Conservation (phyloP, 2,888 invertebrate genomes). For the Ophraella communa region DNA sequence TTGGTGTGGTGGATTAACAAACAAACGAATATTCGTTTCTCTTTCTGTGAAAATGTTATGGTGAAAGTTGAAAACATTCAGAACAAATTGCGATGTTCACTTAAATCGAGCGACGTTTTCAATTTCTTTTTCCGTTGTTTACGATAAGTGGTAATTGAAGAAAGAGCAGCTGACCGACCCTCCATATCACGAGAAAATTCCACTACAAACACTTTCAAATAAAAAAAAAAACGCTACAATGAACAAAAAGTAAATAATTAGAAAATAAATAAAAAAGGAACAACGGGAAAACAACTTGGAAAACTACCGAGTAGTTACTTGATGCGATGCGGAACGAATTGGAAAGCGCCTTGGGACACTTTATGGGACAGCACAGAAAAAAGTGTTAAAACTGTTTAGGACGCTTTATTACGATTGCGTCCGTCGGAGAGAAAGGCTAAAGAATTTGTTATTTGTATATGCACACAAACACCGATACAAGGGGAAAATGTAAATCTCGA, state of each 20-base stretch:
- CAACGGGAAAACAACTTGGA: constrained; percentile 24
- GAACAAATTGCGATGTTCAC: too few species aligned
- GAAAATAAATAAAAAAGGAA: too few species aligned
- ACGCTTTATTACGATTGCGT: constrained; percentile 26
- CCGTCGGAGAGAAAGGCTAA: constrained; percentile 13
- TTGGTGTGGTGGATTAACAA: too few species aligned
- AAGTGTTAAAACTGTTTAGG: constrained; percentile 18
- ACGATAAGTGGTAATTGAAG: neutral
- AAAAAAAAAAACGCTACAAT: constrained; percentile 15
- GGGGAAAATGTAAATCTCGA: neutral
- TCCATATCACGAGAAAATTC: neutral
- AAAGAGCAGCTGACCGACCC: neutral
- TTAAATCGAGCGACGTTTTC: neutral
- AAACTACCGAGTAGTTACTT: constrained; percentile 28
- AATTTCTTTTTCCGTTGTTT: neutral
- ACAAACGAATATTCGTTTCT: too few species aligned
- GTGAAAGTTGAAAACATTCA: neutral
- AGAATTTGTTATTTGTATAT: neutral
- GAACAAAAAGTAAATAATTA: constrained; percentile 27
- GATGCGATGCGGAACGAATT: constrained; percentile 30
- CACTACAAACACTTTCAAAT: constrained; percentile 6
- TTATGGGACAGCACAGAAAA: constrained; percentile 25
- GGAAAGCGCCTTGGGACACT: constrained; percentile 28
- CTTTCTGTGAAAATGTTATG: too few species aligned
- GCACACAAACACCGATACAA: neutral